Conservation (phyloP, 2,113 vertebrate species). For the Chionomys nivalis region DNA sequence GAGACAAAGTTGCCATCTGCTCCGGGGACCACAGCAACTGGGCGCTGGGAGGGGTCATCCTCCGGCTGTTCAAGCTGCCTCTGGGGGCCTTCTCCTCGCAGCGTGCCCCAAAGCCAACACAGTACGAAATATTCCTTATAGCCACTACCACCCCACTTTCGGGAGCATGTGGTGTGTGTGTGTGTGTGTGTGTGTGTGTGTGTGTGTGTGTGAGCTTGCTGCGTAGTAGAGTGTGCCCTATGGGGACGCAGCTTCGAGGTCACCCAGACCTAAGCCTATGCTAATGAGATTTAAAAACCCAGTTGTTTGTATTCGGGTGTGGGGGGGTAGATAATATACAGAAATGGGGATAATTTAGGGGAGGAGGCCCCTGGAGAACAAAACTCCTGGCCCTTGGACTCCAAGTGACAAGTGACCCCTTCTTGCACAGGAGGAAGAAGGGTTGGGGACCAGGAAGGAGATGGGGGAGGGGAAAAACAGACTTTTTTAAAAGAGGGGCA, state of each 20-base stretch:
- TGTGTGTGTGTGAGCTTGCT: background rate
- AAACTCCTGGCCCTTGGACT: slow-evolving; percentile 58
- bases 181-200: background rate
- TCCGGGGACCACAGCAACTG: slow-evolving; percentile 81
- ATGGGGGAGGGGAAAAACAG: background rate
- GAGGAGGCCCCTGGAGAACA: slow-evolving; percentile 68
- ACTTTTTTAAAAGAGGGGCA: slow-evolving; percentile 6
- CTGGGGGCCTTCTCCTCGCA: slow-evolving; percentile 6
- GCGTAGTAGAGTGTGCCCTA: background rate
- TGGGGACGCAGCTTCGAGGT: background rate
- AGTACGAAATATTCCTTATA: background rate
- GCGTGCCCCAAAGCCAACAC: slow-evolving; percentile 45
- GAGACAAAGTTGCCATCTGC: slow-evolving; percentile 83
- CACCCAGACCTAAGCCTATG: slow-evolving; percentile 68
- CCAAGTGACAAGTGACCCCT: slow-evolving; percentile 53
- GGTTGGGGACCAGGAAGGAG: background rate
- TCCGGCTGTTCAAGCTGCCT: slow-evolving; percentile 56
- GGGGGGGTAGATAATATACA: slow-evolving; percentile 37
- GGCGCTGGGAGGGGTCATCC: slow-evolving; percentile 72
- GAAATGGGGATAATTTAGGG: slow-evolving; percentile 20
- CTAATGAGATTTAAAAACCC: slow-evolving; percentile 70
- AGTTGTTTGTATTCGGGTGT: slow-evolving; percentile 61
- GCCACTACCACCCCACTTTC: background rate
- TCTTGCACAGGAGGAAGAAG: slow-evolving; percentile 35
- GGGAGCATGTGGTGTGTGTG: background rate